A percentile compares a stretch with the other conserved stretches of the same genome.
Evolutionary conservation across 2,797 vertebrate species (phyloP).

Genomic region (Amphiprion clarkii): DNA sequence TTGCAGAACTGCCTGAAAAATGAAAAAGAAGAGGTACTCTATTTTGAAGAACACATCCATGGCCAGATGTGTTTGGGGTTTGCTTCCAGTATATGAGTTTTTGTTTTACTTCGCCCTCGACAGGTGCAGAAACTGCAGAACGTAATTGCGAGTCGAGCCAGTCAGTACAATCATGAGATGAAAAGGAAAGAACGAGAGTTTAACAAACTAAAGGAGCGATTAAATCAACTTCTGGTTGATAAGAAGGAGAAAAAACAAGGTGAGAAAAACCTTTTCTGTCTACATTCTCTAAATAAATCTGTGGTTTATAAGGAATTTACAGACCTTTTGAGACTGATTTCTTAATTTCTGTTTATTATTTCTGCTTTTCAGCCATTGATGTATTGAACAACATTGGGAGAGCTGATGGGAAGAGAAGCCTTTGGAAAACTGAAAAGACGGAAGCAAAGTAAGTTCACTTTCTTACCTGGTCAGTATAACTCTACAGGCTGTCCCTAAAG

Average conservation of each 20-base stretch:
- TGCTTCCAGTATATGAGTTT: background rate
- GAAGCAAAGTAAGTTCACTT: constrained; percentile 89
- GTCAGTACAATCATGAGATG: constrained; percentile 97
- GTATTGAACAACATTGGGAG: constrained; percentile 94
- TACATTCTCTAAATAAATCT: background rate
- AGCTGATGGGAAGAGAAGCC: constrained; percentile 94
- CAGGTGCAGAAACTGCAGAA: constrained; percentile 96
- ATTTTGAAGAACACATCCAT: background rate
- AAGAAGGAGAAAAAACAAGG: constrained; percentile 95
- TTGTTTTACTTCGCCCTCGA: constrained; percentile 4
- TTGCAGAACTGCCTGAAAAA: constrained; percentile 94
- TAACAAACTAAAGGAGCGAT: constrained; percentile 94
- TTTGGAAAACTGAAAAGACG: constrained; percentile 95
- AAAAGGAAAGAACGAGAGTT: constrained; percentile 97
- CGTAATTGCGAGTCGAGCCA: constrained; percentile 93
- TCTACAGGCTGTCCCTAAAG: no score
- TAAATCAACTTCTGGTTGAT: constrained; percentile 94
- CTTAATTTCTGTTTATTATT: constrained; percentile 16
- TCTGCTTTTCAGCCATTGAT: constrained; percentile 89
- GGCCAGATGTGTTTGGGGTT: background rate
- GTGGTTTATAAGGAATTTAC: background rate
- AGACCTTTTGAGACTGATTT: background rate
- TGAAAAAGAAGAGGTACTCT: constrained; percentile 95
- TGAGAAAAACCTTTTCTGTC: constrained; percentile 48
- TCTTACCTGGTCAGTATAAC: background rate